Base-by-base conservation (phyloP, 2,113 vertebrate genomes). In the Phoxinus phoxinus region DNA sequence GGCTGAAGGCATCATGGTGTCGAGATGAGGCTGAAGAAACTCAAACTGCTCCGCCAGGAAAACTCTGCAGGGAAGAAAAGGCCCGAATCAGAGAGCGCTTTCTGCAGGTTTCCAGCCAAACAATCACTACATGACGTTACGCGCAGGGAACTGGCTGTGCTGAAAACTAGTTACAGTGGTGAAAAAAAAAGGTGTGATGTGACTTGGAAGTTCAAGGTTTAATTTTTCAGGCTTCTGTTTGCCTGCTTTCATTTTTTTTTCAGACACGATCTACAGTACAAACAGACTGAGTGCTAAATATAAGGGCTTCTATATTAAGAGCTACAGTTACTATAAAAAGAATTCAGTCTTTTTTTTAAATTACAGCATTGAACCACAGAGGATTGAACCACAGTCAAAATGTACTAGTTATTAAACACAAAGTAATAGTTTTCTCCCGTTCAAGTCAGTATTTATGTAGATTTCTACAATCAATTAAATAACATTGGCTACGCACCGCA, bases 1-100 rank as follows among this genome's bases (percentile, higher is more conserved):
- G 83, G 96, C 97, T 87, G 97, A 94, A 86, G 98, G 98, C 97
- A 99, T 99, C 95, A 99, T 98, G 0, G 96, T 94, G 93, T 99
- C 98, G 78, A 99, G 95, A 92, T 99, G 97, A 44, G 96, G 95
- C 91, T 99, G 98, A 71, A 99, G 96, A 85, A 96, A 97, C 88
- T 99, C 98, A 90, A 99, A 99, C 89, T 99, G 98, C 85, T 99
- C 98, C 0, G 98, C 97, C 91, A 99, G 92, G 94, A 99, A 99
- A 15, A 99, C 98, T 90, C 98, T 99, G 90, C 48, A 59, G 37
- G 74, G 25, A 0, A 46, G 79, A 58, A 59, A 9, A 7, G 32
- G 72, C 21, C 75, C 63, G 85, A 1, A 19, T 80, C 51, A 88
- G 25, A 51, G 7, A n/a, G 30, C 3, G 0, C 1, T 30, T 77